Evolutionary conservation across 2,888 invertebrate genomes (phyloP).

Genomic region (Idaea straminata): DNA sequence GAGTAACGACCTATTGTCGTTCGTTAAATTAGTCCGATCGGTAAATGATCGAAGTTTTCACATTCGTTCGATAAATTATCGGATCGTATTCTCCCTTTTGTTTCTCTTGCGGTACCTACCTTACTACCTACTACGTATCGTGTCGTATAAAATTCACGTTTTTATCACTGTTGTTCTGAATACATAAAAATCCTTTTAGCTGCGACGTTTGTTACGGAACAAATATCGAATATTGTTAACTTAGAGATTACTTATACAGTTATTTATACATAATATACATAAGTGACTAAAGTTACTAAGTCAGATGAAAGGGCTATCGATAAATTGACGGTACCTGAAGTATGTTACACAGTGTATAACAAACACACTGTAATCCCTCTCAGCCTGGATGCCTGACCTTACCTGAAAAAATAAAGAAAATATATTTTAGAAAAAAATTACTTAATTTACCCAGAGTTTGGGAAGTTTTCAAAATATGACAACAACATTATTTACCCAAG

Average conservation of each 20-base stretch:
- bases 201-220: background rate
- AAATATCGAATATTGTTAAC: background rate
- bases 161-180: background rate
- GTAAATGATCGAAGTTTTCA: slow-evolving; percentile 6
- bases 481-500: too few species aligned
- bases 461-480: too few species aligned
- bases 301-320: too few species aligned
- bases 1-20: slow-evolving; percentile 36
- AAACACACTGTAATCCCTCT: too few species aligned
- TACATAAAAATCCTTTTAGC: background rate
- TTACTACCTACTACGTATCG: background rate
- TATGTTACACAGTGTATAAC: too few species aligned
- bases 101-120: background rate
- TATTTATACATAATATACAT: background rate
- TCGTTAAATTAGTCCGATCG: slow-evolving; percentile 23
- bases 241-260: background rate
- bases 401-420: too few species aligned
- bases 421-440: too few species aligned
- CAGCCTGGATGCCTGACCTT: too few species aligned
- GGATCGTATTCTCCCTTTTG: background rate
- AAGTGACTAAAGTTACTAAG: background rate
- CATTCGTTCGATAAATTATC: background rate
- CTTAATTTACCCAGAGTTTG: too few species aligned
- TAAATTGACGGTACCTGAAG: too few species aligned
- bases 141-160: background rate